These are phyloP conservation scores for Hestina assimilis DNA, from an alignment of 1,140 invertebrate genomes.

Conservation along the genomic window DNA sequence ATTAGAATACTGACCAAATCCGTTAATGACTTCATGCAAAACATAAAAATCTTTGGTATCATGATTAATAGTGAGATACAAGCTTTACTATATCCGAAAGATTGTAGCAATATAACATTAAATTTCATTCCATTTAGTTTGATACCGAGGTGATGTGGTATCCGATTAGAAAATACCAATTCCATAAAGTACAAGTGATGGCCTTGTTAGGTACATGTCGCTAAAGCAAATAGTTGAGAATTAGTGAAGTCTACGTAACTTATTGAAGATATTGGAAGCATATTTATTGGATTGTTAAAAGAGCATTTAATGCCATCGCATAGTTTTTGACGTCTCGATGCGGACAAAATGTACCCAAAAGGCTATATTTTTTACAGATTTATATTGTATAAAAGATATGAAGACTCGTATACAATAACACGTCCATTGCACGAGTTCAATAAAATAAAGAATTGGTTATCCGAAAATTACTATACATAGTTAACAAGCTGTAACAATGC, in stretches of 20 bases:
- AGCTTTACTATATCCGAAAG: constrained; percentile 55
- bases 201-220: constrained; percentile 53
- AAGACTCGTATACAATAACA: constrained; percentile 50
- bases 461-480: constrained; percentile 47
- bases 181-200: constrained; percentile 68
- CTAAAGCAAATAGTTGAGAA: constrained; percentile 33
- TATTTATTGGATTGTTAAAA: constrained; percentile 62
- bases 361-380: constrained; percentile 74
- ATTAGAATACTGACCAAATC: constrained; percentile 60
- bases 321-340: constrained; percentile 55
- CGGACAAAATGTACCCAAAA: constrained; percentile 59
- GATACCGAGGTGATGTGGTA: constrained; percentile 28
- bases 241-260: constrained; percentile 42
- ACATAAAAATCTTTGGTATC: constrained; percentile 35
- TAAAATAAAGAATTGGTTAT: constrained; percentile 54
- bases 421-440: constrained; percentile 57
- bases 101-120: constrained; percentile 46
- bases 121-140: constrained; percentile 60
- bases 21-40: constrained; percentile 35
- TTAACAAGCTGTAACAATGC: constrained; percentile 41
- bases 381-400: constrained; percentile 56
- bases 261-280: constrained; percentile 48
- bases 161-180: constrained; percentile 42
- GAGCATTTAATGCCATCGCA: constrained; percentile 58
- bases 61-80: constrained; percentile 53